phyloP scores from a whole-genome alignment of 2,888 invertebrate genomes.

The Stenolophus ochropezus region DNA sequence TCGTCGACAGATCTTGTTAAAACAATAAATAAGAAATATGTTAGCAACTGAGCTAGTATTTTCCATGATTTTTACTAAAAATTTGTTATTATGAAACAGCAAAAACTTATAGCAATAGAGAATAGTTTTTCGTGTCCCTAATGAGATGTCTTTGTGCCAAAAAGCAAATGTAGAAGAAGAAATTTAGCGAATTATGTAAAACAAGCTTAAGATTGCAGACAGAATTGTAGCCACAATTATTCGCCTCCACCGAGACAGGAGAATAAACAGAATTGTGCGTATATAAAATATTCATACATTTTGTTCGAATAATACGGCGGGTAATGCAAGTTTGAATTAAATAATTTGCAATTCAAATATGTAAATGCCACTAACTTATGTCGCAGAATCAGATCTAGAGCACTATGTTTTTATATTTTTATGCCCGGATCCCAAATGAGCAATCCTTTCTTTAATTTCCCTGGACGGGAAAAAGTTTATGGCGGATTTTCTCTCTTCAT shows the following conservation, averaged over 20 bases:
- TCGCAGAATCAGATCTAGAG: conserved; percentile 22
- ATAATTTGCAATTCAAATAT: conserved; percentile 57
- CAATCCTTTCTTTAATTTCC: conserved; percentile 54
- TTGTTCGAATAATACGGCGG: conserved; percentile 49
- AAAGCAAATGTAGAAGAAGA: conserved; percentile 22
- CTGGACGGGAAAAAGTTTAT: conserved; percentile 23
- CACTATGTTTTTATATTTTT: conserved; percentile 39
- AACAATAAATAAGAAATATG: too few relatives aligned
- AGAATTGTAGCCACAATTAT: conserved; percentile 12
- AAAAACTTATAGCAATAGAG: too few relatives aligned
- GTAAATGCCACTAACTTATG: conserved; percentile 40
- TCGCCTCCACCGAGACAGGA: conserved; percentile 1
- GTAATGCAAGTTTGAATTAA: conserved; percentile 51
- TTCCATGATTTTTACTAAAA: too few relatives aligned
- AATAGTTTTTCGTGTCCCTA: neutral
- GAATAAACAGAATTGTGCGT: conserved; percentile 50
- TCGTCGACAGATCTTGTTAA: too few relatives aligned
- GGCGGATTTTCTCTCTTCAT: conserved; percentile 13
- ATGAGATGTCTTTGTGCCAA: neutral
- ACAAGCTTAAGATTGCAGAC: conserved; percentile 16
- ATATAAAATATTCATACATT: conserved; percentile 58
- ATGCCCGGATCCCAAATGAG: conserved; percentile 35
- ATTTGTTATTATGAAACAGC: too few relatives aligned
- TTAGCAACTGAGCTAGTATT: too few relatives aligned
- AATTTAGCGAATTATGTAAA: conserved; percentile 22